A percentile compares a stretch with the other conserved stretches of the same genome.
Conservation (phyloP, 2,113 vertebrate genomes). For the Cryptomyrus ogoouensis region DNA sequence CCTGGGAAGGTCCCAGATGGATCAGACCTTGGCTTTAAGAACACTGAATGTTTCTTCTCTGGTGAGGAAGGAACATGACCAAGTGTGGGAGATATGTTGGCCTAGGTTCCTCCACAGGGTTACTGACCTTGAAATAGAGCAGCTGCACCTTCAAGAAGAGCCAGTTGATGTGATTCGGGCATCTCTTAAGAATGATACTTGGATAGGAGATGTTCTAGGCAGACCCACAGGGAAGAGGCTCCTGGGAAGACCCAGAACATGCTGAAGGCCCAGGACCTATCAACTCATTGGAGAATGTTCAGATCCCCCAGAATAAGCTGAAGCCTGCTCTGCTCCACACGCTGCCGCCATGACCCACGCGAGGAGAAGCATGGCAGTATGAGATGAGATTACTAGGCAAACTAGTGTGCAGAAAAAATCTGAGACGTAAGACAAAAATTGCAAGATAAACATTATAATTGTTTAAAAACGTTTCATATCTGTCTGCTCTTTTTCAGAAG, state of each 20-base stretch:
- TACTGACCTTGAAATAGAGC: background rate
- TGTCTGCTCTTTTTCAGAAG: background rate
- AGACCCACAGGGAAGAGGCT: background rate
- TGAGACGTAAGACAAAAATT: background rate
- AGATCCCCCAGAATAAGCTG: background rate
- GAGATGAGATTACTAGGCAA: background rate
- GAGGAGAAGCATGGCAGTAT: background rate
- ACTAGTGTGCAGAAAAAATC: background rate
- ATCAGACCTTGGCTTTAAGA: background rate
- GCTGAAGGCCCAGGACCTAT: background rate
- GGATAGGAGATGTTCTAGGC: background rate
- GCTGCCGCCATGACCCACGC: background rate
- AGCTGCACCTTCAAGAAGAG: background rate
- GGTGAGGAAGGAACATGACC: background rate
- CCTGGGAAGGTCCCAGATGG: background rate
- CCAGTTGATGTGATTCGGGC: background rate
- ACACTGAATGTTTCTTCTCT: background rate
- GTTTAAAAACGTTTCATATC: background rate
- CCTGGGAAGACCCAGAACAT: background rate
- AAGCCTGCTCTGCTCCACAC: background rate
- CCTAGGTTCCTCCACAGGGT: background rate
- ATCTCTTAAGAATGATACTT: background rate
- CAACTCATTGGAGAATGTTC: background rate
- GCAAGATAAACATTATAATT: background rate
- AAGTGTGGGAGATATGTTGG: background rate